Percentiles rank a stretch among this genome's conserved stretches.
These are phyloP conservation scores for Alethe castanea DNA, from an alignment of 2,113 vertebrate genomes.

Conservation along the genomic window DNA sequence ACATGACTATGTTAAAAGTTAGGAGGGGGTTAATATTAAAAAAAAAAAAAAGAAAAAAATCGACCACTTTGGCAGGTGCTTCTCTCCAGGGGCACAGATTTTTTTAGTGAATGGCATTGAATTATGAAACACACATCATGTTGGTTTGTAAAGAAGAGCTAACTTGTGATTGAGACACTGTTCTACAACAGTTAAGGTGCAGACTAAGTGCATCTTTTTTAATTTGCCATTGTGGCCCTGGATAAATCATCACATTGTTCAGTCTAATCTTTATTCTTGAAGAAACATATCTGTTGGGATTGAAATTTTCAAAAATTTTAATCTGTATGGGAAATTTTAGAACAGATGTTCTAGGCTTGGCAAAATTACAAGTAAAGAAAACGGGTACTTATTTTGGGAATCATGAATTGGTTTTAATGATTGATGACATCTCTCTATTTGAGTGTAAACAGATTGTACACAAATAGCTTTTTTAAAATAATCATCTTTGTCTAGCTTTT, in stretches of 20 bases:
- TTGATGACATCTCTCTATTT: neutral
- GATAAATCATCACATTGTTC: neutral
- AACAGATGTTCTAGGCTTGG: conserved; percentile 22
- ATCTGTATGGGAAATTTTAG: neutral
- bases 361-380: conserved; percentile 13
- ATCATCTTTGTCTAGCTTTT: neutral
- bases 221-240: neutral
- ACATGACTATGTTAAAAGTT: neutral
- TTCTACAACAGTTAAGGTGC: neutral
- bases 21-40: neutral
- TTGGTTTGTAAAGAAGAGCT: neutral
- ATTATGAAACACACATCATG: neutral
- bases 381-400: neutral
- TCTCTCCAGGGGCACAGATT: neutral
- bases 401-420: neutral
- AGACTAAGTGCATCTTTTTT: neutral
- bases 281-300: neutral
- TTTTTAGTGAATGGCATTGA: neutral
- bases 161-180: neutral
- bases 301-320: conserved; percentile 33
- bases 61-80: neutral
- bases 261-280: conserved; percentile 12
- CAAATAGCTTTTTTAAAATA: neutral
- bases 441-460: neutral
- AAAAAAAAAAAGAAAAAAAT: neutral